Evolutionary conservation across 2,797 vertebrate species (phyloP).

Genomic region (Bufotes viridis): DNA sequence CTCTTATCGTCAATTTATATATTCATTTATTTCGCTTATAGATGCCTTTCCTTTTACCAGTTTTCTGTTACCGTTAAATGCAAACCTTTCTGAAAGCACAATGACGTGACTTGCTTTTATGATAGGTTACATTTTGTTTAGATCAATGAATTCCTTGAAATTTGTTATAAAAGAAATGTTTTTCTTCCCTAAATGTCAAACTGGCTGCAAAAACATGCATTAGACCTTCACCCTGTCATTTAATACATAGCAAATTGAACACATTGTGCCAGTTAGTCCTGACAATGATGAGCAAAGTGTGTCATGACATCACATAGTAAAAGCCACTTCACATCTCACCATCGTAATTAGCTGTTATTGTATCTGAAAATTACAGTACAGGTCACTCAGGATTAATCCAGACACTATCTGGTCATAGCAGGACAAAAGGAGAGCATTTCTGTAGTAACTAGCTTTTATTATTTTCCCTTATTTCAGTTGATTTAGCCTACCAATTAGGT

Average conservation of each 20-base stretch:
- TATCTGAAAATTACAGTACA: slow-evolving; percentile 25
- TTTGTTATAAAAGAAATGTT: slow-evolving; percentile 42
- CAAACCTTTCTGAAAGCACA: slow-evolving; percentile 13
- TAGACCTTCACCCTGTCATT: slow-evolving; percentile 47
- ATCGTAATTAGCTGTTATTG: slow-evolving; percentile 45
- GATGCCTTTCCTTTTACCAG: slow-evolving; percentile 17
- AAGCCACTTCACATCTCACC: slow-evolving; percentile 36
- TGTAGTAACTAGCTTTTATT: not conserved
- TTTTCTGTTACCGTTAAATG: slow-evolving; percentile 21
- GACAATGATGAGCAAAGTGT: slow-evolving; percentile 45
- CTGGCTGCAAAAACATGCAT: slow-evolving; percentile 38
- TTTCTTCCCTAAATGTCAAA: slow-evolving; percentile 46
- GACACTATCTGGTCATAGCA: slow-evolving; percentile 19
- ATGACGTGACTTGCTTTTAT: slow-evolving; percentile 27
- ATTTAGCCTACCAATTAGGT: not conserved
- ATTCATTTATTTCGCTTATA: slow-evolving; percentile 45
- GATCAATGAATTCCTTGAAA: slow-evolving; percentile 26
- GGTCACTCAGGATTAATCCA: slow-evolving; percentile 43
- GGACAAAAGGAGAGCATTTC: not conserved
- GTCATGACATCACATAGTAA: slow-evolving; percentile 51
- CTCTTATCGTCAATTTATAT: slow-evolving; percentile 33
- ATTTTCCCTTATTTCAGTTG: not conserved
- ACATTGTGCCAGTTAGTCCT: slow-evolving; percentile 27
- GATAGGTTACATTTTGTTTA: slow-evolving; percentile 31
- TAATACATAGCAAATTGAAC: slow-evolving; percentile 39